Percentiles rank a stretch among this genome's conserved stretches.
Evolutionary conservation across 2,113 vertebrate species (phyloP).

Genomic region (Syngnathus floridae): DNA sequence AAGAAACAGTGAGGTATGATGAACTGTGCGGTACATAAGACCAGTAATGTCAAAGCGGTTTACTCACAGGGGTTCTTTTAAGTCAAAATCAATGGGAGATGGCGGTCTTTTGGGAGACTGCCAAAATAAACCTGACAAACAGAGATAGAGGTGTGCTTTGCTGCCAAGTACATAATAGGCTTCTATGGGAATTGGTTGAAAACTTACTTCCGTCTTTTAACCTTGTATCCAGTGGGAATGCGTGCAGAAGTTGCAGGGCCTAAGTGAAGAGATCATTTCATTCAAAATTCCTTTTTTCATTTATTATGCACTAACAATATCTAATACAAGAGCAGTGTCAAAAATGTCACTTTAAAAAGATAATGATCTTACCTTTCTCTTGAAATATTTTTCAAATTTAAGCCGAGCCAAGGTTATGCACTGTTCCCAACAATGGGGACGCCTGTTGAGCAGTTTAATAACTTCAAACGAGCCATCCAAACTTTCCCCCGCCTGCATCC

Average conservation of each 20-base stretch:
- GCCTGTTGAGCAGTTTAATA: slow-evolving; percentile 86
- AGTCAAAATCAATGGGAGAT: slow-evolving; percentile 85
- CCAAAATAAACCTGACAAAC: slow-evolving; percentile 90
- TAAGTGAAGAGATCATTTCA: slow-evolving; percentile 43
- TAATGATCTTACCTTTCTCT: slow-evolving; percentile 81
- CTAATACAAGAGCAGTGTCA: not conserved
- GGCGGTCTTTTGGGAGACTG: slow-evolving; percentile 97
- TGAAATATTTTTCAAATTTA: slow-evolving; percentile 99
- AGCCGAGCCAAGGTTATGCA: slow-evolving; percentile 85
- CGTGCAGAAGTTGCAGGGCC: slow-evolving; percentile 93
- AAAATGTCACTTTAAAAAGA: not conserved
- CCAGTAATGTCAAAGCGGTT: not conserved
- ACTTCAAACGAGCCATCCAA: slow-evolving; percentile 94
- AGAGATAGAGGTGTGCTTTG: not conserved
- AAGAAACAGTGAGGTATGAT: not conserved
- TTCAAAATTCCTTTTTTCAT: not conserved
- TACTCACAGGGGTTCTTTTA: slow-evolving; percentile 89
- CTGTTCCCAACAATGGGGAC: slow-evolving; percentile 83
- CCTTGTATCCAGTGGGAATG: slow-evolving; percentile 90
- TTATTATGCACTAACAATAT: not conserved
- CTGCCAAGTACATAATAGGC: not conserved
- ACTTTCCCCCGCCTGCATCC: slow-evolving; percentile 85
- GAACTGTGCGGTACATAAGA: slow-evolving; percentile 1
- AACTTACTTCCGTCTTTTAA: slow-evolving; percentile 98
- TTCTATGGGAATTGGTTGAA: not conserved